phyloP scores from a whole-genome alignment of 2,797 vertebrate genomes.

The Hybognathus amarus region DNA sequence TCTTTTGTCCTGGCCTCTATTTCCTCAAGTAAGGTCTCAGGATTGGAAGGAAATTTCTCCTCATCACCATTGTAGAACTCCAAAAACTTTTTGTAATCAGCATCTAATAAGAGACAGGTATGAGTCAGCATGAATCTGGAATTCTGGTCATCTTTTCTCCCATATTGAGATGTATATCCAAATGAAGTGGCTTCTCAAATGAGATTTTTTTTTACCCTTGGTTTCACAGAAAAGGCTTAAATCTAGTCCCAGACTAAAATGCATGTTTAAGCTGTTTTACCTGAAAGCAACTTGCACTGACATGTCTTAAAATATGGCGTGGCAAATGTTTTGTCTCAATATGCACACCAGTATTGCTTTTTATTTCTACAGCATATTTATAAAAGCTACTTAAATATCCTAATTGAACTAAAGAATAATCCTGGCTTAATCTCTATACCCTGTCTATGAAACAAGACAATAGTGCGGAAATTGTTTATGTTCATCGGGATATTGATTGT shows the following conservation, averaged over 20 bases:
- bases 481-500: neutral
- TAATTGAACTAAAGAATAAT: too few relatives aligned
- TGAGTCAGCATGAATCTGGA: neutral
- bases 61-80: constrained; percentile 94
- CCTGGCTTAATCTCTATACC: too few relatives aligned
- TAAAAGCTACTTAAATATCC: too few relatives aligned
- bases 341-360: too few relatives aligned
- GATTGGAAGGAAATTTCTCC: constrained; percentile 93
- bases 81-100: constrained; percentile 96
- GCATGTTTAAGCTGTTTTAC: too few relatives aligned
- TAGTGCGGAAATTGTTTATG: neutral
- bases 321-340: too few relatives aligned
- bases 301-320: too few relatives aligned
- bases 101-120: constrained; percentile 77
- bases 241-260: too few relatives aligned
- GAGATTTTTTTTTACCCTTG: neutral
- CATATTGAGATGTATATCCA: neutral
- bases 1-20: constrained; percentile 98
- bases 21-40: constrained; percentile 96
- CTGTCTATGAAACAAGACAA: too few relatives aligned
- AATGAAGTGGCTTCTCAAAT: neutral
- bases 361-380: too few relatives aligned
- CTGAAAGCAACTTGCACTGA: too few relatives aligned
- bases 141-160: neutral
- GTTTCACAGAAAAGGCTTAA: too few relatives aligned